These are phyloP conservation scores for Malthinus seriepunctatus DNA, from an alignment of 2,888 invertebrate species.

Conservation along the genomic window DNA sequence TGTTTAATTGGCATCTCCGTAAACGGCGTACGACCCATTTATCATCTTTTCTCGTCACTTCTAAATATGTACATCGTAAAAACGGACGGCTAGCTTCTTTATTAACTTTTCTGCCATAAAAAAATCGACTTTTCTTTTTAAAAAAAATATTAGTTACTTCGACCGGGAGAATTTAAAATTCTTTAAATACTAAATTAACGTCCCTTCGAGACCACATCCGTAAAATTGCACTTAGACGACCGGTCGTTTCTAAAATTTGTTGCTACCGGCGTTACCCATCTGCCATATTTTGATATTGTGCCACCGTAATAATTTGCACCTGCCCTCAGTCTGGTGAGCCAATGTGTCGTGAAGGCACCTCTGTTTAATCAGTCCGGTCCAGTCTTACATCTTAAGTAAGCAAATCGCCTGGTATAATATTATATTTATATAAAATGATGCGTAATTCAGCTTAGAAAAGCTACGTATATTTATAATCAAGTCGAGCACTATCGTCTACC, in stretches of 20 bases:
- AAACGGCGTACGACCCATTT: constrained; percentile 42
- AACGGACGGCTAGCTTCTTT: constrained; percentile 50
- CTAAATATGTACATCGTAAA: constrained; percentile 40
- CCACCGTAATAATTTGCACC: constrained; percentile 44
- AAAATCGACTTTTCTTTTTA: constrained; percentile 4
- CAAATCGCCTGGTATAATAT: constrained; percentile 46
- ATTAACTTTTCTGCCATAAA: constrained; percentile 30
- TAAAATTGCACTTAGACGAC: no score
- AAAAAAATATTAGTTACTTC: constrained; percentile 1
- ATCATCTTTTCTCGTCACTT: constrained; percentile 37
- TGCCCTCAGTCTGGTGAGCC: constrained; percentile 53
- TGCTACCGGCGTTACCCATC: constrained; percentile 8
- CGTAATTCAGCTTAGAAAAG: constrained; percentile 50
- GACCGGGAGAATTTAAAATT: background rate
- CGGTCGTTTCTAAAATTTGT: no score
- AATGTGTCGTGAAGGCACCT: constrained; percentile 53
- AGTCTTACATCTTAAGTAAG: constrained; percentile 56
- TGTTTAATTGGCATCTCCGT: constrained; percentile 40
- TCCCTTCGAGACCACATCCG: no score
- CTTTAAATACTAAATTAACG: background rate
- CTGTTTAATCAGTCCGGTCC: constrained; percentile 54
- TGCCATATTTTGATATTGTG: constrained; percentile 24
- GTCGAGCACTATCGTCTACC: constrained; percentile 43
- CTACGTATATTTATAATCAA: constrained; percentile 48
- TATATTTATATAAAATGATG: constrained; percentile 46